Evolutionary conservation across 2,888 invertebrate species (phyloP).

Genomic region (Parnassius orleans): DNA sequence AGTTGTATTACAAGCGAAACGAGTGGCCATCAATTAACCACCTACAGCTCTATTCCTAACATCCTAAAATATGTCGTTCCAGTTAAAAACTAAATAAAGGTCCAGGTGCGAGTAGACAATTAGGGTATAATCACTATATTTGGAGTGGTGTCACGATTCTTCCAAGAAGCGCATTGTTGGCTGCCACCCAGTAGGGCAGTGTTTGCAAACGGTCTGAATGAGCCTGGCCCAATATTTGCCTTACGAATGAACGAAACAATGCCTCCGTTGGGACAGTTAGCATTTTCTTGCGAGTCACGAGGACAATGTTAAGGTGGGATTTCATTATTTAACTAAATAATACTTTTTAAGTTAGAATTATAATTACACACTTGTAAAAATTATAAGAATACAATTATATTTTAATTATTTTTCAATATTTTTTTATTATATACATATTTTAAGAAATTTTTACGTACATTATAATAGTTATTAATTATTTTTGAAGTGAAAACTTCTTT

Average conservation of each 20-base stretch:
- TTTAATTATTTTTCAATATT: background rate
- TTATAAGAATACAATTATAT: no score
- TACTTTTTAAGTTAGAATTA: background rate
- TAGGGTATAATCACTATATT: conserved; percentile 75
- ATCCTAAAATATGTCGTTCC: conserved; percentile 62
- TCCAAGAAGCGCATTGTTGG: conserved; percentile 69
- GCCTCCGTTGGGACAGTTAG: conserved; percentile 70
- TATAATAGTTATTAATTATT: no score
- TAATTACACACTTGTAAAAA: background rate
- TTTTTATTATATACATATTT: no score
- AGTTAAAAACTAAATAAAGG: conserved; percentile 69
- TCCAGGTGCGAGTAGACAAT: conserved; percentile 73
- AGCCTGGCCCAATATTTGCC: conserved; percentile 74
- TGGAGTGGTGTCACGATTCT: conserved; percentile 76
- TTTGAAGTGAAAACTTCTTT: no score
- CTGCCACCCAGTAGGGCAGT: conserved; percentile 71
- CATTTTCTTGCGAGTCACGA: conserved; percentile 60
- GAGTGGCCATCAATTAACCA: conserved; percentile 58
- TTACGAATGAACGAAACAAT: conserved; percentile 77
- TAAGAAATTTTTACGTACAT: no score
- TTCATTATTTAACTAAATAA: conserved; percentile 23
- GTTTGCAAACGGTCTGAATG: conserved; percentile 77
- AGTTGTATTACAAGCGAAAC: conserved; percentile 53
- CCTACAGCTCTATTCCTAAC: conserved; percentile 46
- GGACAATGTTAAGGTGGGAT: conserved; percentile 52